Evolutionary conservation across 2,888 invertebrate species (phyloP), one percentile per base, ranked within the genome.

Genomic region (Sesia apiformis): DNA sequence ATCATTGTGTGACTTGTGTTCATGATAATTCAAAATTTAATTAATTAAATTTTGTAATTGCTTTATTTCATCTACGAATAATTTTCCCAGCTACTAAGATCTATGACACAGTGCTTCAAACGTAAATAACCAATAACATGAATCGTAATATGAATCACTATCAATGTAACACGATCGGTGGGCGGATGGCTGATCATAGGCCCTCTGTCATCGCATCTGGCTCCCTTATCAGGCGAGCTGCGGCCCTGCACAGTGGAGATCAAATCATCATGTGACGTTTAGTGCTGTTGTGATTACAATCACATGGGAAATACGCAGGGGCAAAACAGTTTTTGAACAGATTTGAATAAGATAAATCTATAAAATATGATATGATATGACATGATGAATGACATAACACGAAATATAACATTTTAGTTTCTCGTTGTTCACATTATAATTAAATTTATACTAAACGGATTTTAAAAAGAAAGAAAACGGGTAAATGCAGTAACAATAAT

Each of bases 121-220:
- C 5, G 3, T 50, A 50, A 50, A 50, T 38, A 38, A 42, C n/a
- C 7, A 38, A 2, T 23, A 49, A 23, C 5, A 5, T 23, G 4
- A 23, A 38, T 5, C n/a, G 50, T 50, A 50, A 50, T 0, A 3
- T 50, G 5, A 53, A 53, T 38, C 5, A 55, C 63, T 70, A 72
- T 71, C 67, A 63, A 54, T 63, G 84, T 74, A 84, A 84, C 63
- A 53, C 62, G 74, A 85, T 80, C 78, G 55, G 79, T 81, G 84
- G 85, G 85, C 76, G 85, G 72, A 75, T 72, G 74, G 67, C 58
- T 55, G 59, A 59, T 56, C 61, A 56, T 23, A 8, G 46, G 23
- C 7, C 8, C n/a, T 46, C n/a, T 46, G 46, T 39, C 52, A 58
- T 60, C 61, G 67, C 79, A 81, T 81, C 76, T 84, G 84, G 83